A percentile compares a stretch with the other conserved stretches of the same genome.
phyloP scores from a whole-genome alignment of 64 coral and sea anemone species.

The Dendrophyllia cribrosa region DNA sequence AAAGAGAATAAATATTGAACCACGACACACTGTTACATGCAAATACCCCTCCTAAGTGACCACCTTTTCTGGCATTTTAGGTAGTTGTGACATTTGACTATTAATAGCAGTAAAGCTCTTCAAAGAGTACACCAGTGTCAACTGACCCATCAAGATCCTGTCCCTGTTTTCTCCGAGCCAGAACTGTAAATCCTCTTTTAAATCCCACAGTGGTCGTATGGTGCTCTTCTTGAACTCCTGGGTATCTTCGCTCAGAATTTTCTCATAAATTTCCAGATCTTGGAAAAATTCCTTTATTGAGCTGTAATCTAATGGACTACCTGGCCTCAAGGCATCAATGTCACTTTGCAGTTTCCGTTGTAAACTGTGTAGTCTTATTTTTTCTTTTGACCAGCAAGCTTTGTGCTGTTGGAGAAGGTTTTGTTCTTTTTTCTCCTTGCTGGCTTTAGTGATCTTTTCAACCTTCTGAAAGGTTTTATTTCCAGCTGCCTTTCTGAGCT shows the following conservation, averaged over 20 bases:
- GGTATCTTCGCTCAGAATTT: slow-evolving; percentile 79
- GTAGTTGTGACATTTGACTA: no score
- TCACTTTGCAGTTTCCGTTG: slow-evolving; percentile 79
- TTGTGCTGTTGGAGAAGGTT: slow-evolving; percentile 93
- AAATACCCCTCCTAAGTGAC: no score
- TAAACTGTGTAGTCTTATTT: slow-evolving; percentile 83
- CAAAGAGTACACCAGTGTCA: background rate
- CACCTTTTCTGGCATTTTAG: no score
- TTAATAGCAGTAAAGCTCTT: background rate
- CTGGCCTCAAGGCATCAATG: slow-evolving; percentile 77
- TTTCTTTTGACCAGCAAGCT: slow-evolving; percentile 95
- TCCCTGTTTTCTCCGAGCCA: slow-evolving; percentile 97
- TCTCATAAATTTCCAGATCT: slow-evolving; percentile 89
- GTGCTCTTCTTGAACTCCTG: slow-evolving; percentile 88
- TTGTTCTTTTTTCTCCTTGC: slow-evolving; percentile 87
- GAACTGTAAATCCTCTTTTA: slow-evolving; percentile 93
- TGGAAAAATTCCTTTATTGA: slow-evolving; percentile 87
- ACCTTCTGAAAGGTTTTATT: slow-evolving; percentile 84
- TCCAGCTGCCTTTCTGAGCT: slow-evolving; percentile 85
- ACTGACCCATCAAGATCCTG: slow-evolving; percentile 84
- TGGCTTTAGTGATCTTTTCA: slow-evolving; percentile 83
- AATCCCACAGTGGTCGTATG: slow-evolving; percentile 90
- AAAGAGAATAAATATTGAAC: no score
- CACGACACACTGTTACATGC: no score
- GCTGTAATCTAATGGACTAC: slow-evolving; percentile 75